Evolutionary conservation across 2,113 vertebrate genomes (phyloP).

Genomic region (Kobus ellipsiprymnus): DNA sequence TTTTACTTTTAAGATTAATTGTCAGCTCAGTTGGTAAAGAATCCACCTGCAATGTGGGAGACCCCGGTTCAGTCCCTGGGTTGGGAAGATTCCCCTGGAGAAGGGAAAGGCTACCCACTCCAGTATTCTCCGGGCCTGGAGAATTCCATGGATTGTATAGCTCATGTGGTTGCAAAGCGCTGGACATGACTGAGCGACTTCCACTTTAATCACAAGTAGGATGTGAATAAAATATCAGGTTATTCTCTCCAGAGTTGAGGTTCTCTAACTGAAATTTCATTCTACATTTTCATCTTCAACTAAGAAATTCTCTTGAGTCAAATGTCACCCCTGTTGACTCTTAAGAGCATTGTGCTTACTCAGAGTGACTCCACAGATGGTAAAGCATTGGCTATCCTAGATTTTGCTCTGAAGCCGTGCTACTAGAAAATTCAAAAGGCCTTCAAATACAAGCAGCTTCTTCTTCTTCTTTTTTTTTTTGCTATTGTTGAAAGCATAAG

Average conservation of each 20-base stretch:
- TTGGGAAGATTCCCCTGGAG: background rate
- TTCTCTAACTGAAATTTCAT: background rate
- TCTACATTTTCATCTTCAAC: background rate
- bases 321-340: background rate
- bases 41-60: background rate
- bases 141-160: background rate
- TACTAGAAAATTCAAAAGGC: background rate
- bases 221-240: background rate
- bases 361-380: background rate
- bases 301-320: background rate
- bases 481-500: background rate
- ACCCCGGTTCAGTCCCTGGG: background rate
- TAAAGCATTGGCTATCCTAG: background rate
- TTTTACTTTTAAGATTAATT: background rate
- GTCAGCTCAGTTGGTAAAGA: background rate
- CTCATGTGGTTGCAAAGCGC: fast-evolving
- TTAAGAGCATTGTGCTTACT: background rate
- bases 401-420: background rate
- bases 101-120: background rate
- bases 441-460: background rate
- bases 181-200: background rate
- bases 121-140: background rate
- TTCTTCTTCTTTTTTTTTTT: background rate
- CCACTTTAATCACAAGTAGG: background rate
- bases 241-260: background rate